A percentile compares a stretch with the other conserved stretches of the same genome.
phyloP scores from a whole-genome alignment of 2,113 vertebrate species.

The Zosterops pallidus region DNA sequence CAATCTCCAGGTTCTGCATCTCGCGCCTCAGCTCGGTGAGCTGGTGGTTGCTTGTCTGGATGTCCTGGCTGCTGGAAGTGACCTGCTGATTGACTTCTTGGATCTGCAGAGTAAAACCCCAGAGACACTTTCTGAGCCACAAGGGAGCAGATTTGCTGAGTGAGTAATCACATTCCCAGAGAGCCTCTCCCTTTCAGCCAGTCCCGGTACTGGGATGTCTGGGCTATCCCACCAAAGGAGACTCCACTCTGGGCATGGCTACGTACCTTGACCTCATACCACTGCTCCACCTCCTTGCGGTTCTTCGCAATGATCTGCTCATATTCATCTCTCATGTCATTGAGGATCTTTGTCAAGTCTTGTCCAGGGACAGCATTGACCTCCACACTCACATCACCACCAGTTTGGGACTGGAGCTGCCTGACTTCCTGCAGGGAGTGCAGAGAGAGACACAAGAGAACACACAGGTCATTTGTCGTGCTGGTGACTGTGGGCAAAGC shows the following conservation, averaged over 20 bases:
- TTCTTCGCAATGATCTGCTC: too few species aligned
- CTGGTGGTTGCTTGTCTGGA: constrained; percentile 43
- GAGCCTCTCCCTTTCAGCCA: neutral
- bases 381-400: too few species aligned
- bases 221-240: neutral
- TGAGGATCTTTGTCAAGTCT: too few species aligned
- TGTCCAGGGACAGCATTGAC: too few species aligned
- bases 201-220: too few species aligned
- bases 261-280: too few species aligned
- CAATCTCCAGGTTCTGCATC: constrained; percentile 66
- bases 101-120: neutral
- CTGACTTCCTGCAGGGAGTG: too few species aligned
- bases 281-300: too few species aligned
- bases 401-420: too few species aligned
- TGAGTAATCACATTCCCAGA: neutral
- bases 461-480: neutral
- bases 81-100: neutral
- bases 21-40: constrained; percentile 61
- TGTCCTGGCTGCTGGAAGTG: neutral
- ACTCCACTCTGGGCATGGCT: neutral
- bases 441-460: neutral
- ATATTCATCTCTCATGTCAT: too few species aligned
- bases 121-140: neutral
- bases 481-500: neutral
- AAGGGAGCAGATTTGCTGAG: neutral